Percentiles rank a stretch among this genome's conserved stretches.
Evolutionary conservation across 2,797 vertebrate species (phyloP).

Genomic region (Allenopithecus nigroviridis): DNA sequence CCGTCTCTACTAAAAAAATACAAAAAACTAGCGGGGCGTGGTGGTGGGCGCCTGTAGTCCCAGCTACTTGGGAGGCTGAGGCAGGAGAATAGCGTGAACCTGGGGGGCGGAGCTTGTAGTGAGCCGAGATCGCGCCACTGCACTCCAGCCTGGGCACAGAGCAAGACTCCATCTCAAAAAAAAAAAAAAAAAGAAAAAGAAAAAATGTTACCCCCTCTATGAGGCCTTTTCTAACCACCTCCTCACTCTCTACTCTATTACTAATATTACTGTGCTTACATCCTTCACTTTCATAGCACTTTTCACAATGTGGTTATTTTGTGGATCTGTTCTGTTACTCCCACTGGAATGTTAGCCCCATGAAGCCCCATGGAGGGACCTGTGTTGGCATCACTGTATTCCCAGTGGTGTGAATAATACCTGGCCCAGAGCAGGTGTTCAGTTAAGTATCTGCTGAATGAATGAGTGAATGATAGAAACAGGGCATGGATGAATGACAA

Average conservation of each 20-base stretch:
- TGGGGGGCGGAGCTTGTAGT: too few species aligned
- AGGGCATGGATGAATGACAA: not conserved
- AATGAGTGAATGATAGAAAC: not conserved
- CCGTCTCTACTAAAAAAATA: too few species aligned
- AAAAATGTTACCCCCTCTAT: not conserved
- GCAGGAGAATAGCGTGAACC: too few species aligned
- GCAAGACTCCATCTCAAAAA: too few species aligned
- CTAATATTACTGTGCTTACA: not conserved
- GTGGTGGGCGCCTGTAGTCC: too few species aligned
- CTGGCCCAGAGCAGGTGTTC: not conserved
- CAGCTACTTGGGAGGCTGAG: too few species aligned
- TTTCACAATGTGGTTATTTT: not conserved
- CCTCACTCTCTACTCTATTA: not conserved
- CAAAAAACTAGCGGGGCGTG: too few species aligned
- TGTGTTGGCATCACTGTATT: not conserved
- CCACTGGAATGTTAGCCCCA: not conserved
- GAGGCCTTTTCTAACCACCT: not conserved
- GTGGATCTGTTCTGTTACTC: not conserved
- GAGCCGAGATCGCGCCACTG: too few species aligned
- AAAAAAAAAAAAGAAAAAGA: too few species aligned
- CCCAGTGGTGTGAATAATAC: not conserved
- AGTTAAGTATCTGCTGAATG: not conserved
- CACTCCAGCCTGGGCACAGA: too few species aligned
- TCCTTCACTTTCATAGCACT: not conserved
- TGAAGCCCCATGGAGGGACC: not conserved